phyloP scores from a whole-genome alignment of 2,888 invertebrate genomes.

The Lepidochrysops patricia region DNA sequence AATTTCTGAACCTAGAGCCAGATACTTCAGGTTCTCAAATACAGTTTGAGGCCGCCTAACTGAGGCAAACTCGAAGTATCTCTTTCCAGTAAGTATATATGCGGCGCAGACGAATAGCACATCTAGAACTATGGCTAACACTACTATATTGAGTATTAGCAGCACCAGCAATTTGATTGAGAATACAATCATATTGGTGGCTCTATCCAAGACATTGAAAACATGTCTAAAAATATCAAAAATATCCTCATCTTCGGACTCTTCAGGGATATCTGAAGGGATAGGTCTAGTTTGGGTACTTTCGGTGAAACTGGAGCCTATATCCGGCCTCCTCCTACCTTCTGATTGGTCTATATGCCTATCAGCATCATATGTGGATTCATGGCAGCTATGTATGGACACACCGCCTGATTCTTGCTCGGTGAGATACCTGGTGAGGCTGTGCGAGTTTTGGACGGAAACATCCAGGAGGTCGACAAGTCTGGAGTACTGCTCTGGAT shows the following conservation, averaged over 20 bases:
- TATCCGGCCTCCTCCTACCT: neutral
- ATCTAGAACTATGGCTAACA: conserved; percentile 34
- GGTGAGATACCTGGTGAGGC: conserved; percentile 41
- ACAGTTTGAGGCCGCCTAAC: conserved; percentile 34
- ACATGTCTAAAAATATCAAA: neutral
- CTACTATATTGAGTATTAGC: conserved; percentile 37
- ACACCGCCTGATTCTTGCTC: conserved; percentile 26
- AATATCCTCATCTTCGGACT: neutral
- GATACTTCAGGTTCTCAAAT: conserved; percentile 35
- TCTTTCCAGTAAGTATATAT: conserved; percentile 40
- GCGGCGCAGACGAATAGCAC: conserved; percentile 35
- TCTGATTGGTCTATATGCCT: conserved; percentile 21
- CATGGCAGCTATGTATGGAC: conserved; percentile 47
- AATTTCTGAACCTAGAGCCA: conserved; percentile 39
- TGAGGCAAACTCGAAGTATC: conserved; percentile 39
- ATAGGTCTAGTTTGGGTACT: no score
- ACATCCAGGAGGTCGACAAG: conserved; percentile 38
- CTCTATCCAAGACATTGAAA: neutral
- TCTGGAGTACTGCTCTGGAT: conserved; percentile 28
- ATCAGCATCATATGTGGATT: conserved; percentile 24
- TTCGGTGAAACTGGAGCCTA: no score
- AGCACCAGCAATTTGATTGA: conserved; percentile 38
- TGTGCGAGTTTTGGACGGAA: conserved; percentile 40
- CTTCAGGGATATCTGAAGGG: neutral
- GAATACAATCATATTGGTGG: conserved; percentile 14